Evolutionary conservation across 2,113 vertebrate species (phyloP).

Genomic region (Cololabis saira): DNA sequence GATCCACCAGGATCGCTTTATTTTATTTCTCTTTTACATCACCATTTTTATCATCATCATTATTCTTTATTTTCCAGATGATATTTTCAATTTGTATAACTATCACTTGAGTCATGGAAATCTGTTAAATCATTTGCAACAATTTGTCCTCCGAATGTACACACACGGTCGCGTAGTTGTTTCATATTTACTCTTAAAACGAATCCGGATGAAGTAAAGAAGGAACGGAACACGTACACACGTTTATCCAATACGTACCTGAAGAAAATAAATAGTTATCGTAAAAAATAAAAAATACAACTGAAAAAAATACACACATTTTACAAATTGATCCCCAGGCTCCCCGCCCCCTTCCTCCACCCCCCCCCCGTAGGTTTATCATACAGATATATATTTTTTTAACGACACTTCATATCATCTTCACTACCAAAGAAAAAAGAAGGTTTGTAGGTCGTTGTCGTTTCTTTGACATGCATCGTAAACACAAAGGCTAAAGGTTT

Average conservation of each 20-base stretch:
- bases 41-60: slow-evolving; percentile 55
- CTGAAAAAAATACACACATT: slow-evolving; percentile 86
- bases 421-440: slow-evolving; percentile 64
- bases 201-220: slow-evolving; percentile 79
- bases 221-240: slow-evolving; percentile 81
- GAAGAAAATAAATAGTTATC: slow-evolving; percentile 84
- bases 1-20: slow-evolving; percentile 76
- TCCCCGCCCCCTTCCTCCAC: slow-evolving; percentile 55
- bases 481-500: slow-evolving; percentile 82
- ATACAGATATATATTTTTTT: slow-evolving; percentile 75
- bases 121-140: slow-evolving; percentile 79
- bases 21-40: slow-evolving; percentile 67
- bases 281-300: slow-evolving; percentile 86
- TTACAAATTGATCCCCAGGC: slow-evolving; percentile 82
- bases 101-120: slow-evolving; percentile 75
- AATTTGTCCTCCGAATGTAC: slow-evolving; percentile 80
- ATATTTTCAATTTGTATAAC: slow-evolving; percentile 68
- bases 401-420: slow-evolving; percentile 73
- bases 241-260: slow-evolving; percentile 84
- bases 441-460: slow-evolving; percentile 68
- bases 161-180: slow-evolving; percentile 81
- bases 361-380: slow-evolving; percentile 70
- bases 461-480: slow-evolving; percentile 85
- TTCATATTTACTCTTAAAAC: slow-evolving; percentile 79
- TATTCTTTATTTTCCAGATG: slow-evolving; percentile 73